phyloP scores from a whole-genome alignment of 2,797 vertebrate genomes.

The Acanthurus leucopareius region DNA sequence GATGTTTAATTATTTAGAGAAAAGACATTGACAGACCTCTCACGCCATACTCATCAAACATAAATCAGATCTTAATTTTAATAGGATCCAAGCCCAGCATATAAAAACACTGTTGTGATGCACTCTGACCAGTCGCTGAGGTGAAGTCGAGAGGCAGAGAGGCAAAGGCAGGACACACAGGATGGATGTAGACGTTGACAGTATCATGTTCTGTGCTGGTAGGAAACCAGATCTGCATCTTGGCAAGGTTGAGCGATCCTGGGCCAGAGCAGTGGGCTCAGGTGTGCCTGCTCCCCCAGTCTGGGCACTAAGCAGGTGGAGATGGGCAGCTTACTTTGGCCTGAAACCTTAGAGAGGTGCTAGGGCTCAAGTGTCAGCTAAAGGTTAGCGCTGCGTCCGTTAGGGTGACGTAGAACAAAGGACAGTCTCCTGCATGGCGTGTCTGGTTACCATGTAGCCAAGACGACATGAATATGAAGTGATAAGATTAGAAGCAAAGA shows the following conservation, averaged over 20 bases:
- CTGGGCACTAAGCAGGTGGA: conserved; percentile 66
- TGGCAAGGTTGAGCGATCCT: conserved; percentile 76
- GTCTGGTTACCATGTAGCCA: conserved; percentile 70
- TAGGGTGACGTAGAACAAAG: conserved; percentile 81
- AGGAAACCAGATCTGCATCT: conserved; percentile 77
- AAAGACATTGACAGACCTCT: conserved; percentile 11
- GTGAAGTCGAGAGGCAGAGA: conserved; percentile 58
- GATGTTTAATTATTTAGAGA: conserved; percentile 27
- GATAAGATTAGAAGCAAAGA: conserved; percentile 61
- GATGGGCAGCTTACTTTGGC: conserved; percentile 72
- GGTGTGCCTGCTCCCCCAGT: conserved; percentile 74
- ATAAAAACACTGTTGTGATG: conserved; percentile 37
- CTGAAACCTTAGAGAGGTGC: conserved; percentile 80
- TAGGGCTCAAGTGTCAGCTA: conserved; percentile 78
- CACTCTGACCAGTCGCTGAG: conserved; percentile 32
- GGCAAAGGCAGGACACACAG: conserved; percentile 56
- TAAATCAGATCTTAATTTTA: conserved; percentile 31
- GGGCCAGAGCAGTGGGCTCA: conserved; percentile 74
- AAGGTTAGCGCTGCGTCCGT: conserved; percentile 78
- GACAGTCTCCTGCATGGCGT: conserved; percentile 65
- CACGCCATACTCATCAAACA: conserved; percentile 26
- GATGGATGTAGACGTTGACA: conserved; percentile 57
- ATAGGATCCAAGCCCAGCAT: conserved; percentile 33
- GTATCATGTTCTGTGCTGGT: conserved; percentile 74
- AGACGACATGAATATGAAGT: conserved; percentile 53